Evolutionary conservation across 2,797 vertebrate species (phyloP), one percentile per base, ranked within the genome.

Genomic region (Todus mexicanus): DNA sequence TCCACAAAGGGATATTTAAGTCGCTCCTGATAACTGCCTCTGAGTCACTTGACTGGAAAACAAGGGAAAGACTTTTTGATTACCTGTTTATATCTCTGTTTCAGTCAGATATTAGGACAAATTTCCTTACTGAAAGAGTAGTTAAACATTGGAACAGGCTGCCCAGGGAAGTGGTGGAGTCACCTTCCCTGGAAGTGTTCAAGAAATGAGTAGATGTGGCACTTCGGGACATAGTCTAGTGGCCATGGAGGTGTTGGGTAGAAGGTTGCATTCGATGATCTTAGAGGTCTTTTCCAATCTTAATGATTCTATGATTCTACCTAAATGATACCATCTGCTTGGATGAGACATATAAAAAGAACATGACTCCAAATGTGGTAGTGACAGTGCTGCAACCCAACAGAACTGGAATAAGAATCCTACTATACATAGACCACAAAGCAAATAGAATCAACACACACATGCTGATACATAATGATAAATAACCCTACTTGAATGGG

Each of bases 381-480:
- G 45, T 33, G 27, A 38, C 19, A 83, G 14, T 9, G 14, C 1
- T 4, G 7, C 11, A 50, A 53, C 8, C 20, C 29, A 15, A 37
- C 7, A 22, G 22, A 80, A 51, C 9, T 22, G 35, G 25, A 60
- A 65, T 7, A 15, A 5, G 15, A 26, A 29, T 4, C 57, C 7
- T 60, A 9, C 16, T 47, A 2, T 3, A 16, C 16, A 33, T 0
- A 1, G 19, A 23, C 10, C 26, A 50, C 0, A 1, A 77, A 53
- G 37, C 27, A 74, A 60, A 60, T 0, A 2, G 2, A 51, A 69
- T 5, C 42, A 47, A 53, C 1, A 7, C 0, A 0, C 13, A 31
- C 12, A 47, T 17, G 16, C 14, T 25, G 47, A 31, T 15, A 11
- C 4, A n/a, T 19, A 10, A 35, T 40, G 31, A 66, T 5, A 70